phyloP scores from a whole-genome alignment of 1,140 invertebrate species.

The Heterodera schachtii region DNA sequence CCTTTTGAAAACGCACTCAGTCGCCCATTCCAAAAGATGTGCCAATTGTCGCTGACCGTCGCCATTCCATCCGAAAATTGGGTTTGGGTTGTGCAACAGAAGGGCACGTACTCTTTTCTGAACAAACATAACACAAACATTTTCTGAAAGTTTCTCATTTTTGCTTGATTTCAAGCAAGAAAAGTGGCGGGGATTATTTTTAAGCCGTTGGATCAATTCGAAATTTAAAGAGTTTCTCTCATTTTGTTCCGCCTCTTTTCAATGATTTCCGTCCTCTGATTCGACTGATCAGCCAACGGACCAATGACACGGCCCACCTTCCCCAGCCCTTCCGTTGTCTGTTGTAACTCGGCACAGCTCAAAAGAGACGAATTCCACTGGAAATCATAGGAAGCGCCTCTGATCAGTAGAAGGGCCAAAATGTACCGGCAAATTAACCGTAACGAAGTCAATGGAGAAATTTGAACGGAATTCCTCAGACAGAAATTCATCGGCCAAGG shows the following conservation, averaged over 20 bases:
- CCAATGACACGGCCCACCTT: conserved; percentile 5
- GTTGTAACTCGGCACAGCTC: neutral
- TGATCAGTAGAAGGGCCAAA: neutral
- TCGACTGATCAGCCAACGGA: neutral
- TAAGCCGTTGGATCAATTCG: too few species aligned
- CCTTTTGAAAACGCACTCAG: neutral
- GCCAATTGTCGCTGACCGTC: neutral
- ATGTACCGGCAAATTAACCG: neutral
- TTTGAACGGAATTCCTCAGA: neutral
- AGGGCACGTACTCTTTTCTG: conserved; percentile 7
- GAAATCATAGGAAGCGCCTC: neutral
- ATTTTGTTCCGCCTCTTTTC: too few species aligned
- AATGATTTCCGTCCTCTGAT: neutral
- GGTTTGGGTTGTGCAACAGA: conserved; percentile 26
- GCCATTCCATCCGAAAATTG: conserved; percentile 4
- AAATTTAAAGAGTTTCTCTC: too few species aligned
- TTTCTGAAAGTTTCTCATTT: too few species aligned
- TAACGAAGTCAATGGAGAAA: neutral
- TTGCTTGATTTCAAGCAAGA: too few species aligned
- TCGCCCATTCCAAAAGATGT: conserved; percentile 20
- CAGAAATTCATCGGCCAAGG: conserved; percentile 14
- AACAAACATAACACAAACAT: too few species aligned
- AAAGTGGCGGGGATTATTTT: too few species aligned
- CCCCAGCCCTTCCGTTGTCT: neutral
- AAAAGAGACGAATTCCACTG: neutral